A percentile compares a stretch with the other conserved stretches of the same genome.
Evolutionary conservation across 2,888 invertebrate species (phyloP).

Genomic region (Drosophila lacicola): DNA sequence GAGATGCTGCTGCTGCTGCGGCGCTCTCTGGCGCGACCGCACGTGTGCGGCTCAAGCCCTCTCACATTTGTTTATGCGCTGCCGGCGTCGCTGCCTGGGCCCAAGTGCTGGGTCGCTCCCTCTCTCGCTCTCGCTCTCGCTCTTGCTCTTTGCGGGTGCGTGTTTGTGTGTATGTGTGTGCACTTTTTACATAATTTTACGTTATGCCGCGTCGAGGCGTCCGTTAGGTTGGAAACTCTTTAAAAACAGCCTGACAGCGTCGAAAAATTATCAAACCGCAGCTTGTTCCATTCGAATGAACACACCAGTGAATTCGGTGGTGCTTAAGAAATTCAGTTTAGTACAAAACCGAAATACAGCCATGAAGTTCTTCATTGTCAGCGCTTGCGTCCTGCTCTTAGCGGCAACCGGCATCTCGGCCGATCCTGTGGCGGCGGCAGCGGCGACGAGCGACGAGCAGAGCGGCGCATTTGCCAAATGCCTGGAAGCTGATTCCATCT

Average conservation of each 20-base stretch:
- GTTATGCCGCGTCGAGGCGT: slow-evolving; percentile 70
- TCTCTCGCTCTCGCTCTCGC: slow-evolving; percentile 31
- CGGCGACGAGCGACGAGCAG: slow-evolving; percentile 59
- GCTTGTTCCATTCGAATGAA: slow-evolving; percentile 86
- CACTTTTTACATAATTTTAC: slow-evolving; percentile 77
- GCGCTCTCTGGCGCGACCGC: slow-evolving; percentile 29
- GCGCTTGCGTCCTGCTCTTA: slow-evolving; percentile 82
- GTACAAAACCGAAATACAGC: slow-evolving; percentile 47
- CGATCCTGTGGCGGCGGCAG: slow-evolving; percentile 70
- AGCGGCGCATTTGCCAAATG: slow-evolving; percentile 86
- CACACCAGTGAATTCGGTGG: slow-evolving; percentile 84
- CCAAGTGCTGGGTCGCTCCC: slow-evolving; percentile 34
- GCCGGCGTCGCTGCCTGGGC: slow-evolving; percentile 37
- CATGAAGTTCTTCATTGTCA: slow-evolving; percentile 84
- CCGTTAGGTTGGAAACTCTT: slow-evolving; percentile 83
- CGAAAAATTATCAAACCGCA: slow-evolving; percentile 85
- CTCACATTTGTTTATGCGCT: slow-evolving; percentile 50
- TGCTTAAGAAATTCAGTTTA: slow-evolving; percentile 71
- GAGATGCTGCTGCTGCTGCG: slow-evolving; percentile 45
- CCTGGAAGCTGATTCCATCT: slow-evolving; percentile 88
- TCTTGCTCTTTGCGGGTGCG: slow-evolving; percentile 25
- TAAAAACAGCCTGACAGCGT: slow-evolving; percentile 85
- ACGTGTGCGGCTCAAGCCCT: slow-evolving; percentile 56
- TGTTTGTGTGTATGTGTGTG: slow-evolving; percentile 41
- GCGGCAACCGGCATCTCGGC: slow-evolving; percentile 79